Evolutionary conservation across 2,797 vertebrate genomes (phyloP).

Genomic region (Cyclura pinguis): DNA sequence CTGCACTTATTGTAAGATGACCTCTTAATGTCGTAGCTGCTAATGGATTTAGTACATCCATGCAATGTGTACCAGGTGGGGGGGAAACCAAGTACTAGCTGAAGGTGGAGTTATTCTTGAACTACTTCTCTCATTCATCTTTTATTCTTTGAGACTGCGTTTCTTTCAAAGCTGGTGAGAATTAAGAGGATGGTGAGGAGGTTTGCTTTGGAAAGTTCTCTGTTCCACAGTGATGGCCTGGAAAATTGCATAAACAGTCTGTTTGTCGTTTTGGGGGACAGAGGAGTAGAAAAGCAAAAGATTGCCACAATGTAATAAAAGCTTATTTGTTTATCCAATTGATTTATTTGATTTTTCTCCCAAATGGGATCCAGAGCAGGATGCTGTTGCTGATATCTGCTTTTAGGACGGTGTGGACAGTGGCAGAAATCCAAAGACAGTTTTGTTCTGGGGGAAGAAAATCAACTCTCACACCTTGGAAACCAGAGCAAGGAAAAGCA

Average conservation of each 20-base stretch:
- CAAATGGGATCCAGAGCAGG: too few species aligned
- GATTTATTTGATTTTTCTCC: too few species aligned
- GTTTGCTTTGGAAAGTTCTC: slow-evolving; percentile 69
- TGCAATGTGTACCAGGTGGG: slow-evolving; percentile 48
- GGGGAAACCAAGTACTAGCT: slow-evolving; percentile 38
- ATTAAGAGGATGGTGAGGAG: slow-evolving; percentile 30
- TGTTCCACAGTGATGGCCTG: slow-evolving; percentile 56
- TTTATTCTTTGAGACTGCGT: slow-evolving; percentile 52
- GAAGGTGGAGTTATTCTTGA: slow-evolving; percentile 50
- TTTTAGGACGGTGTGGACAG: too few species aligned
- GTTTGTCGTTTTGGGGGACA: slow-evolving; percentile 58
- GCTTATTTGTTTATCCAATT: background rate
- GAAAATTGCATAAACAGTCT: slow-evolving; percentile 60
- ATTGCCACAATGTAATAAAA: slow-evolving; percentile 50
- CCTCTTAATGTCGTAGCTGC: slow-evolving; percentile 35
- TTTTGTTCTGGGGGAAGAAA: too few species aligned
- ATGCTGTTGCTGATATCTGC: too few species aligned
- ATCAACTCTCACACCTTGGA: too few species aligned
- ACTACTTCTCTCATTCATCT: slow-evolving; percentile 11
- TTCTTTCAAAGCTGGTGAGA: slow-evolving; percentile 48
- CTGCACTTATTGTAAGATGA: slow-evolving; percentile 49
- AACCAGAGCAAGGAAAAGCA: too few species aligned
- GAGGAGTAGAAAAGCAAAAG: slow-evolving; percentile 51
- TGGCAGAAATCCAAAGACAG: too few species aligned
- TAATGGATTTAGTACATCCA: slow-evolving; percentile 52